Evolutionary conservation across 2,113 vertebrate genomes (phyloP).

Genomic region (Xenopus tropicalis): UCB_Xtro_10.0 CM004444.2:25899501-25900000

Average conservation of each 20-base stretch:
- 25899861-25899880: conserved; percentile 2
- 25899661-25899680: neutral
- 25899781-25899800: conserved; percentile 32
- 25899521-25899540: too few species aligned
- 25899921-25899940: neutral
- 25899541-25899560: too few species aligned
- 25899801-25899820: conserved; percentile 36
- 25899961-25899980: too few species aligned
- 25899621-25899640: too few species aligned
- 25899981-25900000: too few species aligned
- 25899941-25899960: too few species aligned
- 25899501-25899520: too few species aligned
- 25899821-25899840: conserved; percentile 50
- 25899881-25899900: conserved; percentile 45
- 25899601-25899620: too few species aligned
- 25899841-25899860: conserved; percentile 47
- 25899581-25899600: too few species aligned
- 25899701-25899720: neutral
- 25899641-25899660: neutral
- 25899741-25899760: conserved; percentile 5
- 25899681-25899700: neutral
- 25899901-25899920: conserved; percentile 16
- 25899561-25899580: too few species aligned
- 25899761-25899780: conserved; percentile 21
- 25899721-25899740: conserved; percentile 9